phyloP scores from a whole-genome alignment of 2,113 vertebrate species.

The Gracilinanus agilis region DNA sequence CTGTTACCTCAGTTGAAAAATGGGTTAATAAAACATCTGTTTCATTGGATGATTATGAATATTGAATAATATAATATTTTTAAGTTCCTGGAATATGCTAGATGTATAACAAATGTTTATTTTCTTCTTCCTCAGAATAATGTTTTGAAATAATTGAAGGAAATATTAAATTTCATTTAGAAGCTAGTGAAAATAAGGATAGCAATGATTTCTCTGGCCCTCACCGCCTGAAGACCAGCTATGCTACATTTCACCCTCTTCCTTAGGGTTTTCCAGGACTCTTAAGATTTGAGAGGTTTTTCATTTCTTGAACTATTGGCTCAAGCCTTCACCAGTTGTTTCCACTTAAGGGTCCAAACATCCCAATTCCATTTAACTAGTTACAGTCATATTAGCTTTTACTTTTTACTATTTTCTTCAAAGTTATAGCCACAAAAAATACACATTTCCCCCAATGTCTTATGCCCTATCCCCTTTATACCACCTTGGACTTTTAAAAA shows the following conservation, averaged over 20 bases:
- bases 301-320: not conserved
- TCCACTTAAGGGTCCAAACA: not conserved
- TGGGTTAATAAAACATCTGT: too few relatives aligned
- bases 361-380: not conserved
- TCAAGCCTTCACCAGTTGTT: not conserved
- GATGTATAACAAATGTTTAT: not conserved
- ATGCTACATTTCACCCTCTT: not conserved
- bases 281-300: not conserved
- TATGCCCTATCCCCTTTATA: not conserved
- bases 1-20: too few relatives aligned
- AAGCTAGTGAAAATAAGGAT: not conserved
- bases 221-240: not conserved
- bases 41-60: too few relatives aligned
- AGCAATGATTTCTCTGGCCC: not conserved
- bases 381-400: not conserved
- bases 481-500: not conserved
- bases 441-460: not conserved
- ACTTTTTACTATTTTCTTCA: not conserved
- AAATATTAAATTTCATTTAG: not conserved
- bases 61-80: too few relatives aligned
- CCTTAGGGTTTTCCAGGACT: not conserved
- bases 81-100: too few relatives aligned
- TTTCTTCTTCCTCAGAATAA: not conserved
- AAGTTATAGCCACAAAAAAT: not conserved
- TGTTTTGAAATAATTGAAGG: not conserved